These are phyloP conservation scores for Electrophaes corylata DNA, from an alignment of 2,888 invertebrate genomes.

Conservation along the genomic window DNA sequence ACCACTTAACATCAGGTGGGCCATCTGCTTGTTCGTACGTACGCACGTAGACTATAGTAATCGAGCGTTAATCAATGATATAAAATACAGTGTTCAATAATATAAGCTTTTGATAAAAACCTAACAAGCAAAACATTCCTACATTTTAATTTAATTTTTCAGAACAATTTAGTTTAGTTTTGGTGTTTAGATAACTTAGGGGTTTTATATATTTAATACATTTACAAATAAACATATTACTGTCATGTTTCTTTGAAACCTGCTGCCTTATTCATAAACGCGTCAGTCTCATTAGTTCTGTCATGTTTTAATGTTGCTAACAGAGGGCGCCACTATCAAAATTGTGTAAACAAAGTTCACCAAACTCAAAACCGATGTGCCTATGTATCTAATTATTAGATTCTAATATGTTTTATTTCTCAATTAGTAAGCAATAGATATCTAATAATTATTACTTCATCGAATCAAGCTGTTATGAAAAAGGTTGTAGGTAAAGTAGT, in stretches of 20 bases:
- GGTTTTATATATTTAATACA: not conserved
- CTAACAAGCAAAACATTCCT: slow-evolving; percentile 8
- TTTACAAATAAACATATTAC: not conserved
- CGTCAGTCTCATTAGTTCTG: not conserved
- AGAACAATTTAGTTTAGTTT: slow-evolving; percentile 4
- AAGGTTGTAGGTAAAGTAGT: slow-evolving; percentile 1
- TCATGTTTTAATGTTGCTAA: too few relatives aligned
- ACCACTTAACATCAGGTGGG: too few relatives aligned
- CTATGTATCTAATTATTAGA: too few relatives aligned
- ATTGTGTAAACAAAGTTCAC: too few relatives aligned
- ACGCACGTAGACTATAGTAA: too few relatives aligned
- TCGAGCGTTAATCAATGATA: not conserved
- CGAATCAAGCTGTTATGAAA: not conserved
- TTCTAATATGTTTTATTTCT: too few relatives aligned
- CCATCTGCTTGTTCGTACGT: too few relatives aligned
- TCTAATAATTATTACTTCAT: not conserved
- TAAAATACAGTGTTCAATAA: slow-evolving; percentile 9
- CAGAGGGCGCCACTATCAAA: not conserved
- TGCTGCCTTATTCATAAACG: not conserved
- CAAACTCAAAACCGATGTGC: too few relatives aligned
- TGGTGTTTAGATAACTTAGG: not conserved
- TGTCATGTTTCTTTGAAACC: not conserved
- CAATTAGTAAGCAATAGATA: too few relatives aligned
- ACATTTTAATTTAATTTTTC: not conserved
- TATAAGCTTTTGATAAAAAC: slow-evolving; percentile 1